Evolutionary conservation across 2,113 vertebrate genomes (phyloP), one percentile per base, ranked within the genome.

Genomic region (Dendropsophus ebraccatus): DNA sequence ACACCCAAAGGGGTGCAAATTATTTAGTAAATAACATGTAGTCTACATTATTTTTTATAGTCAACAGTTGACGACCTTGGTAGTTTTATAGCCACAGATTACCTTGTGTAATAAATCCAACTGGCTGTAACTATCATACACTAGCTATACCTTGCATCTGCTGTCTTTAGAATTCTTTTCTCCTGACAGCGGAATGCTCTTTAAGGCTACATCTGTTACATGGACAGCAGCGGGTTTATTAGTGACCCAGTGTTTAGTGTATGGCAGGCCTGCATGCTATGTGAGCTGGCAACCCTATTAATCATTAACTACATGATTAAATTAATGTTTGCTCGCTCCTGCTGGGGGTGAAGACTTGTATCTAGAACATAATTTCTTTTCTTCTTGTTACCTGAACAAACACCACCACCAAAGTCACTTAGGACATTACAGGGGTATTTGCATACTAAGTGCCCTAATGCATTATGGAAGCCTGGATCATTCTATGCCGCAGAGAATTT

Each of bases 301-400:
- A 95, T 95, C 62, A 94, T 95, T 95, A 95, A 95, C 92, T n/a
- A 0, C 70, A 77, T 41, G 58, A 91, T 90, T 90, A 92, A 90
- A 91, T 75, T 82, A 90, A 89, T 90, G 88, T 89, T 93, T 88
- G 87, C 90, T 91, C 90, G 90, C 50, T 87, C 58, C 74, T 84
- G 85, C 87, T 83, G 58, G 81, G 82, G 86, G 47, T 47, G 60
- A 16, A 60, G 62, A 79, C 30, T 62, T 79, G 76, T 88, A 88
- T 74, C 87, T 81, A 86, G 82, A 88, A 89, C 35, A 35, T 81
- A 74, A 50, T 47, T 88, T 80, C 45, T 0, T 88, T 86, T 76
- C 82, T 56, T 41, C 88, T 77, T 81, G 88, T 84, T 85, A 74
- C 78, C 32, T 73, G 73, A 30, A 72, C 86, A 86, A 87, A 88